phyloP scores from a whole-genome alignment of 2,888 invertebrate species.

The Hirtodrosophila trivittata region DNA sequence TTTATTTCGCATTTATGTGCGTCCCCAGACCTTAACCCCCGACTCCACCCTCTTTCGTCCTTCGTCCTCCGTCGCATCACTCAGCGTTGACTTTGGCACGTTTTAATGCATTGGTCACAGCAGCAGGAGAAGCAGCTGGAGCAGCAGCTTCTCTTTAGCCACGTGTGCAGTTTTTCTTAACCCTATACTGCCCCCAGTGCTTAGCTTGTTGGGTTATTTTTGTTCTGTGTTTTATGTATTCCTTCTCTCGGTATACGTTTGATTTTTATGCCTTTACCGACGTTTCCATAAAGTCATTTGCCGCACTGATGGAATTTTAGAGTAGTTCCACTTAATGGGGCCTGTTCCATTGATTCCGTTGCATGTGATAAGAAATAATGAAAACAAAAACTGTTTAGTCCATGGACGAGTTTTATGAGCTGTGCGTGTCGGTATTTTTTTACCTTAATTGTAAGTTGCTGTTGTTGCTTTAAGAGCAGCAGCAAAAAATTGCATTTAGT shows the following conservation, averaged over 20 bases:
- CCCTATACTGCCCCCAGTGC: conserved; percentile 32
- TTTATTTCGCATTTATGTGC: conserved; percentile 77
- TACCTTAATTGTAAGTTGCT: conserved; percentile 19
- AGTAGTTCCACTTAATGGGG: conserved; percentile 29
- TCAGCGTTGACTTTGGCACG: conserved; percentile 62
- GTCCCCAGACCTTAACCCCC: conserved; percentile 32
- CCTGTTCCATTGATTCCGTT: conserved; percentile 9
- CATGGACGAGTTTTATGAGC: conserved; percentile 56
- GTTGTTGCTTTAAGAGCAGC: conserved; percentile 23
- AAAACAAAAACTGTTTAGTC: conserved; percentile 33
- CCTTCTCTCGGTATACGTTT: conserved; percentile 23
- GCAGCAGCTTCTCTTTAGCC: conserved; percentile 4
- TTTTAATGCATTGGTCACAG: conserved; percentile 67
- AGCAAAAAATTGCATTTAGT: conserved; percentile 25
- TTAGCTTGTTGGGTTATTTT: conserved; percentile 36
- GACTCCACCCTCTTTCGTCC: conserved; percentile 8
- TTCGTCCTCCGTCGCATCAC: neutral
- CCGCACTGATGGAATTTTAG: conserved; percentile 67
- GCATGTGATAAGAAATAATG: conserved; percentile 29
- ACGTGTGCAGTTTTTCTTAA: conserved; percentile 53
- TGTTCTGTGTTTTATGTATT: conserved; percentile 8
- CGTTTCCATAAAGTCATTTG: conserved; percentile 61
- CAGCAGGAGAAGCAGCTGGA: conserved; percentile 13
- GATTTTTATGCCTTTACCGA: conserved; percentile 34
- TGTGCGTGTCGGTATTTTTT: conserved; percentile 48